Conservation (phyloP, 2,797 vertebrate species). For the Hipposideros larvatus region DNA sequence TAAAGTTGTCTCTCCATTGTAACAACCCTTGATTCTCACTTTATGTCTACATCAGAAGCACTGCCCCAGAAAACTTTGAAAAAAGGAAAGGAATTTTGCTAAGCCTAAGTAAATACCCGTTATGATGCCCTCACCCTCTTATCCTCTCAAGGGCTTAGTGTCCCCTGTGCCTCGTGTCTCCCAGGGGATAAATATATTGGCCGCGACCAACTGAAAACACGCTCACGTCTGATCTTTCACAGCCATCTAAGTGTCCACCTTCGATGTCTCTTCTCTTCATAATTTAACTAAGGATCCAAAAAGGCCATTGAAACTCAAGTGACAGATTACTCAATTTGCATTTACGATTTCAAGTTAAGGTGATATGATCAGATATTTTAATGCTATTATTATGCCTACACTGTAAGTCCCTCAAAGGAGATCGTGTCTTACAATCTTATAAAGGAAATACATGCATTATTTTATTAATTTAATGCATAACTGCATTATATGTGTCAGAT, state of each 20-base stretch:
- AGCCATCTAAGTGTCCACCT: neutral
- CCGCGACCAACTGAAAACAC: neutral
- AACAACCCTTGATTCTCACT: neutral
- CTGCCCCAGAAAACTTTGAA: neutral
- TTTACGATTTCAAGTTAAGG: neutral
- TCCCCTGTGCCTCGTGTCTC: too few species aligned
- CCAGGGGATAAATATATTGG: neutral
- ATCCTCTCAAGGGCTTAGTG: neutral
- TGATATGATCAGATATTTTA: neutral
- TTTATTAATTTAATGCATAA: neutral
- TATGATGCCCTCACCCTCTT: neutral
- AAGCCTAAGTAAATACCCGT: neutral
- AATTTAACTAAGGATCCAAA: neutral
- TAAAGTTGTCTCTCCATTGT: neutral
- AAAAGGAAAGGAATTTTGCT: conserved; percentile 16
- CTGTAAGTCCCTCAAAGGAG: neutral
- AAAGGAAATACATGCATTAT: neutral
- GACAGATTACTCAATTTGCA: neutral
- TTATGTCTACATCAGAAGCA: neutral
- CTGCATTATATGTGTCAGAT: neutral
- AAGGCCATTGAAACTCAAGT: neutral
- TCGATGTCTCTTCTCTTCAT: neutral
- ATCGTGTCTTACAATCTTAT: neutral
- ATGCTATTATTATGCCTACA: neutral
- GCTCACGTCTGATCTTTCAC: neutral